Conservation (phyloP, 2,113 vertebrate genomes). For the Suricata suricatta region DNA sequence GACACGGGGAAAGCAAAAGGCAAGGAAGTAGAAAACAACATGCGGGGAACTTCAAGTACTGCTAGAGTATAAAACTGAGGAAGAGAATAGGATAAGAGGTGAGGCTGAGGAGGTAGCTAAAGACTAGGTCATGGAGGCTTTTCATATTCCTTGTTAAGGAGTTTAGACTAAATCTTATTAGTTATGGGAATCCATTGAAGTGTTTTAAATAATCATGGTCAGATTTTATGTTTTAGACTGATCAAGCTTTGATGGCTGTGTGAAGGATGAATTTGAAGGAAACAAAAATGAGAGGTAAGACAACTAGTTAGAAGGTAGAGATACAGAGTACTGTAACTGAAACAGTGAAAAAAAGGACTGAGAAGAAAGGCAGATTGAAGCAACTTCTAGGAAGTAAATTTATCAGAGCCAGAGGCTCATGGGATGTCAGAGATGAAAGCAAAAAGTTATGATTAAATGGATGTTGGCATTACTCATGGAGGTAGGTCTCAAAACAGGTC, state of each 20-base stretch:
- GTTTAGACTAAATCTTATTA: background rate
- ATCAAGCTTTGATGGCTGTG: background rate
- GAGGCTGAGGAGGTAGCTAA: background rate
- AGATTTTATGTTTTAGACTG: constrained; percentile 4
- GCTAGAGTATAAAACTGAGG: background rate
- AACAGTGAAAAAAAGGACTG: background rate
- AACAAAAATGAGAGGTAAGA: background rate
- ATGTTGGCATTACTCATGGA: background rate
- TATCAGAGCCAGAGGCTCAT: background rate
- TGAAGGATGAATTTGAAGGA: background rate
- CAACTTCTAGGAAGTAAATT: background rate
- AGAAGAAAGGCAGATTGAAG: background rate
- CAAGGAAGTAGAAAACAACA: background rate
- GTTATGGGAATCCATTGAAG: background rate
- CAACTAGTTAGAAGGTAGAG: background rate
- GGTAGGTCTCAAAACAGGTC: background rate
- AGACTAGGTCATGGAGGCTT: background rate
- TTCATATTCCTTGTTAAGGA: background rate
- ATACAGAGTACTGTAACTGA: background rate
- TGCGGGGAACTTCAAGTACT: background rate
- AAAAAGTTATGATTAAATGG: background rate
- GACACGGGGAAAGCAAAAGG: background rate
- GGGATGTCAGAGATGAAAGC: background rate
- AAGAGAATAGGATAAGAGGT: background rate
- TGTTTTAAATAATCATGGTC: background rate